Evolutionary conservation across 2,888 invertebrate species (phyloP).

Genomic region (Frankliniella fusca): DNA sequence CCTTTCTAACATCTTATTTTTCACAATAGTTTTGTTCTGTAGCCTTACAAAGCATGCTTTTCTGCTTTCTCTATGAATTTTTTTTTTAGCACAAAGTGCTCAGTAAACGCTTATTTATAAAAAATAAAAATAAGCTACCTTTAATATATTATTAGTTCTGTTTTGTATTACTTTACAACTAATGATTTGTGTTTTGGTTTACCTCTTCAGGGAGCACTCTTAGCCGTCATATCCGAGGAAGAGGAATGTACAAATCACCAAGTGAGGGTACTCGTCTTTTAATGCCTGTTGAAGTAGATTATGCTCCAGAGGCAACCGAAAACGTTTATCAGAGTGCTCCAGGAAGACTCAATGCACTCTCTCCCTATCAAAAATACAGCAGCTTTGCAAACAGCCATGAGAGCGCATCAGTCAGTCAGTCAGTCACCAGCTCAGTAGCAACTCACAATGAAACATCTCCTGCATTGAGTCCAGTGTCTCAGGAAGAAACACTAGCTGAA

Average conservation of each 20-base stretch:
- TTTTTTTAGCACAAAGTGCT: neutral
- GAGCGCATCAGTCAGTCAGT: neutral
- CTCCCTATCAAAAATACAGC: constrained; percentile 8
- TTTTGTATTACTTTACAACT: neutral
- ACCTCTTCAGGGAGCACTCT: constrained; percentile 61
- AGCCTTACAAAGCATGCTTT: neutral
- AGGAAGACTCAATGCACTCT: neutral
- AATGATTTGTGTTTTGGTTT: neutral
- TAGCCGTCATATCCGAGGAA: constrained; percentile 72
- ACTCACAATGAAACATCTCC: neutral
- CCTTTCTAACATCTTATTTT: neutral
- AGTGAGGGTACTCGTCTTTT: constrained; percentile 29
- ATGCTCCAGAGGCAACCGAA: neutral
- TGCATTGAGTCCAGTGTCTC: neutral
- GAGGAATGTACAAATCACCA: constrained; percentile 43
- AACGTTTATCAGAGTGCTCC: constrained; percentile 6
- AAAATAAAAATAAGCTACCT: neutral
- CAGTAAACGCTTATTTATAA: neutral
- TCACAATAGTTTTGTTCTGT: neutral
- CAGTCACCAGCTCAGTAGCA: neutral
- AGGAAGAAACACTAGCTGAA: neutral
- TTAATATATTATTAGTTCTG: neutral
- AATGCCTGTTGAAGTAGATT: neutral
- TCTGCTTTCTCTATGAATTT: neutral
- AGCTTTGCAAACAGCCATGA: neutral